Percentiles rank a stretch among this genome's conserved stretches.
These are phyloP conservation scores for Elegia similella DNA, from an alignment of 2,888 invertebrate species.

Conservation along the genomic window DNA sequence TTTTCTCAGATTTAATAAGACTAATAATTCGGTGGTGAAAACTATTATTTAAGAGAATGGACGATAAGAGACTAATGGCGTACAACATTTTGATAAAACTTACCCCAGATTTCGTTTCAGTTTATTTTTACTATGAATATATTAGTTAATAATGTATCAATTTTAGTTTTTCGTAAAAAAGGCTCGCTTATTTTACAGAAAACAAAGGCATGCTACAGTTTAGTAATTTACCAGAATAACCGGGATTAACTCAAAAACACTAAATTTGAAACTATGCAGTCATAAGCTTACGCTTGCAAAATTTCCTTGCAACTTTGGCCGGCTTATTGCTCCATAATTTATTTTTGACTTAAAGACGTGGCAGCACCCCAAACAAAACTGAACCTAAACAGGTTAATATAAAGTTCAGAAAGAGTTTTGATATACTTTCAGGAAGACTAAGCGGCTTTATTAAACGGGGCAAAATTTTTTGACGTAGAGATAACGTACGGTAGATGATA, in stretches of 20 bases:
- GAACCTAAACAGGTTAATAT: constrained; percentile 5
- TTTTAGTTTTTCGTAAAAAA: no score
- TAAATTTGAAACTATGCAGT: constrained; percentile 23
- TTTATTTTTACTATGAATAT: no score
- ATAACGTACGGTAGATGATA: constrained; percentile 14
- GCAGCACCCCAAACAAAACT: constrained; percentile 2
- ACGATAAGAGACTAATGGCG: no score
- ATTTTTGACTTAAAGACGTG: constrained; percentile 26
- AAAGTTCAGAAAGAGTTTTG: constrained; percentile 2
- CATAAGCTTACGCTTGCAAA: constrained; percentile 25
- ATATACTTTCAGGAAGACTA: constrained; percentile 16
- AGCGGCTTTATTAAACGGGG: constrained; percentile 28
- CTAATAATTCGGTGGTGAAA: no score
- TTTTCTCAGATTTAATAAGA: no score
- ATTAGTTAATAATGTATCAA: no score
- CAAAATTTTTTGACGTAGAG: constrained; percentile 23
- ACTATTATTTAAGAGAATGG: no score
- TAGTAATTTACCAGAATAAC: neutral
- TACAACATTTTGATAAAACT: no score
- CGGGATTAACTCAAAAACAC: constrained; percentile 13
- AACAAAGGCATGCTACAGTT: neutral
- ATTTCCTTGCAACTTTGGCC: constrained; percentile 25
- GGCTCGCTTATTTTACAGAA: no score
- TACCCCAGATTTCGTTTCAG: no score
- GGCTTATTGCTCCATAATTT: constrained; percentile 28